These are phyloP conservation scores for Drosophila anomelani DNA, from an alignment of 2,888 invertebrate species.

Conservation along the genomic window DNA sequence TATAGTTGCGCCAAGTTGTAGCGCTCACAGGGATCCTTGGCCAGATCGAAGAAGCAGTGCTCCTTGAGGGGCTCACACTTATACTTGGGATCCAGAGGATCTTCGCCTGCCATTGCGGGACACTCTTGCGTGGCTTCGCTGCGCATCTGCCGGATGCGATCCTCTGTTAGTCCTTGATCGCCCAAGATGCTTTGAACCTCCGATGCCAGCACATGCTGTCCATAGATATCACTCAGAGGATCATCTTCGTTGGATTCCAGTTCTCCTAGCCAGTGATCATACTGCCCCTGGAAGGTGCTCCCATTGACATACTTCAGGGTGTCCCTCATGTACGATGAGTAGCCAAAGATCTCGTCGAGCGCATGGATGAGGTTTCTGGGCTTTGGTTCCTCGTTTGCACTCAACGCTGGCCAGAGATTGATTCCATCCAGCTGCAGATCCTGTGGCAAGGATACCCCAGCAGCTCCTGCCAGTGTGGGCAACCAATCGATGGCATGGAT, in stretches of 20 bases:
- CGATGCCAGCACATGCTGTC: slow-evolving; percentile 71
- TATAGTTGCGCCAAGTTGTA: slow-evolving; percentile 80
- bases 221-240: slow-evolving; percentile 71
- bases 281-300: slow-evolving; percentile 65
- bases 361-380: slow-evolving; percentile 86
- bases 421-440: slow-evolving; percentile 87
- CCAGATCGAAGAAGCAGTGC: slow-evolving; percentile 86
- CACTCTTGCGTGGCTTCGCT: slow-evolving; percentile 73
- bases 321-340: slow-evolving; percentile 78
- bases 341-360: slow-evolving; percentile 87
- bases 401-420: slow-evolving; percentile 89
- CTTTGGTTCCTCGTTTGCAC: slow-evolving; percentile 82
- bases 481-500: slow-evolving; percentile 94
- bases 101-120: slow-evolving; percentile 45
- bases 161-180: slow-evolving; percentile 41
- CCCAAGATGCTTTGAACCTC: slow-evolving; percentile 67
- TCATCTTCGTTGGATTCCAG: slow-evolving; percentile 64
- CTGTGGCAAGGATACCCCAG: slow-evolving; percentile 67
- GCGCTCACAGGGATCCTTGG: slow-evolving; percentile 86
- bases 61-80: slow-evolving; percentile 77
- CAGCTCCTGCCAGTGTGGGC: slow-evolving; percentile 88
- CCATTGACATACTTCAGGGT: slow-evolving; percentile 82
- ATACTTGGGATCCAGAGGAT: slow-evolving; percentile 51
- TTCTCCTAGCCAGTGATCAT: slow-evolving; percentile 81
- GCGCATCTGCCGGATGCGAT: slow-evolving; percentile 68